Conservation (phyloP, 2,888 invertebrate species). For the Torymus auratus region DNA sequence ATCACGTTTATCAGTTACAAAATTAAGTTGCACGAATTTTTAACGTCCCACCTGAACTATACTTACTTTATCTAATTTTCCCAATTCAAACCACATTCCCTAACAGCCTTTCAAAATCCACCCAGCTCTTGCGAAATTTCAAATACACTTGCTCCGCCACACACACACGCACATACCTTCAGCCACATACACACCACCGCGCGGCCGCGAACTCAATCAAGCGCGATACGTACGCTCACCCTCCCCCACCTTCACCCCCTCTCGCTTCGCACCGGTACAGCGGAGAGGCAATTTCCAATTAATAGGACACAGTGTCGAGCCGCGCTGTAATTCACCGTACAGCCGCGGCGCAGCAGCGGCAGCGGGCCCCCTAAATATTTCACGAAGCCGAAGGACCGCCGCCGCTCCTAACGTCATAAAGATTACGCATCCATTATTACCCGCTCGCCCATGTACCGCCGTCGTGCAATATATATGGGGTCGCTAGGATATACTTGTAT, state of each 20-base stretch:
- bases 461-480: no score
- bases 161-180: no score
- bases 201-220: slow-evolving; percentile 21
- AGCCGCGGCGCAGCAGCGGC: neutral
- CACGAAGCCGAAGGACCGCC: slow-evolving; percentile 8
- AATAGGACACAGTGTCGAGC: slow-evolving; percentile 34
- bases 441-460: neutral
- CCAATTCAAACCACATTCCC: no score
- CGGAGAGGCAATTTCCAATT: slow-evolving; percentile 32
- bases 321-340: slow-evolving; percentile 17
- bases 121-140: no score
- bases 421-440: slow-evolving; percentile 37
- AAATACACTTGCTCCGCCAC: no score
- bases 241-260: neutral
- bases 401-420: slow-evolving; percentile 16
- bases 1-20: no score
- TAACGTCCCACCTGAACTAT: no score
- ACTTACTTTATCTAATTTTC: no score
- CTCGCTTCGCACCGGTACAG: neutral
- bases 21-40: no score
- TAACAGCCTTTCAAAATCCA: no score
- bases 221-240: neutral
- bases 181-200: no score
- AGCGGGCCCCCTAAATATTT: slow-evolving; percentile 7
- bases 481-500: no score